Conservation (phyloP, 1,140 invertebrate species). For the Drosophila hydei region DNA sequence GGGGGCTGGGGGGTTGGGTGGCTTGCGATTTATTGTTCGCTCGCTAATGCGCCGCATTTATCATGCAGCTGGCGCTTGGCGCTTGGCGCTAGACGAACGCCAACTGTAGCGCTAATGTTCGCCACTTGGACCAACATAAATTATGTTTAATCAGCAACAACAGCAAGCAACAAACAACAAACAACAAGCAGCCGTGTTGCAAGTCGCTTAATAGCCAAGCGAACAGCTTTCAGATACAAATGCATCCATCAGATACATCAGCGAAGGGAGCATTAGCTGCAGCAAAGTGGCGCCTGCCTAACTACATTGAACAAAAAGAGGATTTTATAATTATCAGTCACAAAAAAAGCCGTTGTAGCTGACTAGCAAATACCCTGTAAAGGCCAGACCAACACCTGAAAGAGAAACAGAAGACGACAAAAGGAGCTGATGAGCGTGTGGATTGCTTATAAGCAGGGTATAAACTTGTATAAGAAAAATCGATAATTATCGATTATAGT, state of each 20-base stretch:
- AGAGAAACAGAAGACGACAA: too few species aligned
- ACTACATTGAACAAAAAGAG: not conserved
- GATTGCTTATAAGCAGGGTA: too few species aligned
- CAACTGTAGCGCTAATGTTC: slow-evolving; percentile 66
- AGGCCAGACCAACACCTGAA: too few species aligned
- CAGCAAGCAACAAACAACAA: slow-evolving; percentile 16
- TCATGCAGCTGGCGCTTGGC: slow-evolving; percentile 52
- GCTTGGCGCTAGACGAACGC: slow-evolving; percentile 11
- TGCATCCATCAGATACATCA: slow-evolving; percentile 38
- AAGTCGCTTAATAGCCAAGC: slow-evolving; percentile 62
- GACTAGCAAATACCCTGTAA: too few species aligned
- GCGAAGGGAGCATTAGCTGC: slow-evolving; percentile 3
- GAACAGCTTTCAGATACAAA: slow-evolving; percentile 49
- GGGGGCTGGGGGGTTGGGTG: not conserved
- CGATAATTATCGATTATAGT: too few species aligned
- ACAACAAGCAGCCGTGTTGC: slow-evolving; percentile 7
- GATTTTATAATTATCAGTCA: too few species aligned
- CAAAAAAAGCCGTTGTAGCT: too few species aligned
- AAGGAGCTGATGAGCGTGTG: too few species aligned
- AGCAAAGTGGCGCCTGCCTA: not conserved
- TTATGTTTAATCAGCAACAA: slow-evolving; percentile 69
- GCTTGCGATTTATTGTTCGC: slow-evolving; percentile 56
- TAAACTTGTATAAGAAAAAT: too few species aligned
- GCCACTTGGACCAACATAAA: slow-evolving; percentile 76
- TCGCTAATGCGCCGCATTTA: slow-evolving; percentile 76